These are phyloP conservation scores for Anneissia japonica DNA, from an alignment of 35 echinoderm and acorn worm genomes.

Conservation along the genomic window DNA sequence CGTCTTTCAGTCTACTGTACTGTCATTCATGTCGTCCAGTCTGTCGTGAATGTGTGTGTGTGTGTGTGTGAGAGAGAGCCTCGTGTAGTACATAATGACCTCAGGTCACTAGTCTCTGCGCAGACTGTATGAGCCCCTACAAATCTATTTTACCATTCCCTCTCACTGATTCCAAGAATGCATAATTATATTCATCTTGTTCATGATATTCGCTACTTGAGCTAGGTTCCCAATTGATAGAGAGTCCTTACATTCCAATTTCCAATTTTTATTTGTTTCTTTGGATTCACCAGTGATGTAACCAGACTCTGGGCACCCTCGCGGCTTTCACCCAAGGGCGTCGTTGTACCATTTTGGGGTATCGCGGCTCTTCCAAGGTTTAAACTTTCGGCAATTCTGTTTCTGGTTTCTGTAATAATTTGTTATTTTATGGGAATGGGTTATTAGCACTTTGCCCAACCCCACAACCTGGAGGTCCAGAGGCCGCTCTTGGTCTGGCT, in stretches of 20 bases:
- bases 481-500: slow-evolving; percentile 33
- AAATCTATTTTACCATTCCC: slow-evolving; percentile 10
- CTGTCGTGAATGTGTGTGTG: no score
- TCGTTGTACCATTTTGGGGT: no score
- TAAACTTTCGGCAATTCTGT: background rate
- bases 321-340: background rate
- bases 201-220: background rate
- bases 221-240: background rate
- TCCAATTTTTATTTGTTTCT: background rate
- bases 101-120: no score
- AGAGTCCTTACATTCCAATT: background rate
- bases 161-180: background rate
- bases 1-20: no score
- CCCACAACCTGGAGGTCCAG: slow-evolving; percentile 24
- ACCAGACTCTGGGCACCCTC: background rate
- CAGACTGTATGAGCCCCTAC: no score
- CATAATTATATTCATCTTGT: background rate
- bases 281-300: background rate
- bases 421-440: slow-evolving; percentile 26
- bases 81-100: no score
- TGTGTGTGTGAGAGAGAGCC: no score
- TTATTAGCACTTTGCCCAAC: slow-evolving; percentile 26
- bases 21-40: no score
- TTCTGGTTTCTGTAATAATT: slow-evolving; percentile 34
- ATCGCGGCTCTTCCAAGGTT: background rate